Evolutionary conservation across 2,797 vertebrate genomes (phyloP).

Genomic region (Pteropus rufus): DNA sequence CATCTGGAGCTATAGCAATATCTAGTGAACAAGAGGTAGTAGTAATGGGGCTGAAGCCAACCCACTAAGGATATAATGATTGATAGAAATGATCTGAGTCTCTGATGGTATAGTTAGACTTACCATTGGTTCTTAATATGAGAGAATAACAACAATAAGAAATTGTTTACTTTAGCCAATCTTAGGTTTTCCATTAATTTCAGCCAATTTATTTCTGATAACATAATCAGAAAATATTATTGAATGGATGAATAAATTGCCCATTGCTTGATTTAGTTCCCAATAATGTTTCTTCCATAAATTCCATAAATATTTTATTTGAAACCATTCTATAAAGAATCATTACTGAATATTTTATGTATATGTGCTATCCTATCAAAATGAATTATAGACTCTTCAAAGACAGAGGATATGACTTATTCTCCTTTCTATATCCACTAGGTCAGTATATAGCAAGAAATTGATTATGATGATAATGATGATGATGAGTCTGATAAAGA

Average conservation of each 20-base stretch:
- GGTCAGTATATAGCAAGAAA: not conserved
- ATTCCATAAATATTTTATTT: not conserved
- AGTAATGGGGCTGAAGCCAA: not conserved
- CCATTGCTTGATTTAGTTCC: not conserved
- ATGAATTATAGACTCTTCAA: not conserved
- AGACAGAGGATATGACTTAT: not conserved
- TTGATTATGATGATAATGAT: not conserved
- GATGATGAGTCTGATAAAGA: not conserved
- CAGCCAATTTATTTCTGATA: not conserved
- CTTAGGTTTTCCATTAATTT: not conserved
- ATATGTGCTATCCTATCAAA: not conserved
- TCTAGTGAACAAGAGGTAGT: not conserved
- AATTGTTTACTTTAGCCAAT: not conserved
- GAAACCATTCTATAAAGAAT: not conserved
- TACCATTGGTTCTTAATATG: not conserved
- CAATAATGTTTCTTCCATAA: not conserved
- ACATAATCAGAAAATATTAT: not conserved
- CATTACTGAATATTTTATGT: not conserved
- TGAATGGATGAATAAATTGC: not conserved
- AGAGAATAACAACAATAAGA: not conserved
- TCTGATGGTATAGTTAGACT: not conserved
- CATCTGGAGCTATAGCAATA: not conserved
- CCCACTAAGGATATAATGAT: not conserved
- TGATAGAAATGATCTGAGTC: not conserved
- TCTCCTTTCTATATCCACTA: not conserved